Evolutionary conservation across 2,113 vertebrate genomes (phyloP).

Genomic region (Tinamus guttatus): DNA sequence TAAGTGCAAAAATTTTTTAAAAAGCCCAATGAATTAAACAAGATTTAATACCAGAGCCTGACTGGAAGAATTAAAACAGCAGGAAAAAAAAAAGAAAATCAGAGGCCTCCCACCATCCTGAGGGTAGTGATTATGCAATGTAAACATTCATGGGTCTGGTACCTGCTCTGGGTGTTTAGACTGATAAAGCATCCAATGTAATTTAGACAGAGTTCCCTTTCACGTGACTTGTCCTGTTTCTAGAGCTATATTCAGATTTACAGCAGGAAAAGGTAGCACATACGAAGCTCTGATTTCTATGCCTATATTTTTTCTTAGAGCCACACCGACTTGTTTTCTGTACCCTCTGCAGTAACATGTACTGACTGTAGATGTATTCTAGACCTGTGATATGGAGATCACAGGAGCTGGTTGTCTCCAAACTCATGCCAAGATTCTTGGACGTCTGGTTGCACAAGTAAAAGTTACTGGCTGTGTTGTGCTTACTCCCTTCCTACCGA

Average conservation of each 20-base stretch:
- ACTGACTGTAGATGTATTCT: not conserved
- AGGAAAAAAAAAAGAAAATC: not conserved
- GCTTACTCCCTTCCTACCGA: not conserved
- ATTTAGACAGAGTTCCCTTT: not conserved
- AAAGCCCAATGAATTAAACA: not conserved
- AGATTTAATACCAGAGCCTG: not conserved
- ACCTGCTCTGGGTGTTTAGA: not conserved
- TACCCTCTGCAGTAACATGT: not conserved
- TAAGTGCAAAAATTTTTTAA: not conserved
- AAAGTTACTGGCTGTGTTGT: not conserved
- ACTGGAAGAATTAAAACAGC: not conserved
- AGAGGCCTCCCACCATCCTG: not conserved
- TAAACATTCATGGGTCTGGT: not conserved
- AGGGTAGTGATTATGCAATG: rapidly evolving
- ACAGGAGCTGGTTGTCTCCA: not conserved
- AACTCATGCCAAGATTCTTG: not conserved
- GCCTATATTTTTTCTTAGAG: not conserved
- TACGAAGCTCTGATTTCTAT: not conserved
- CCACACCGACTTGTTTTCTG: not conserved
- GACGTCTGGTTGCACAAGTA: rapidly evolving
- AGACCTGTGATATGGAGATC: not conserved
- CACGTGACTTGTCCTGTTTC: not conserved
- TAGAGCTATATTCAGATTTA: not conserved
- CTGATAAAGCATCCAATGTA: not conserved
- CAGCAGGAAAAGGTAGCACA: rapidly evolving